Conservation (phyloP, 2,888 invertebrate genomes). For the Phyllotreta striolata region DNA sequence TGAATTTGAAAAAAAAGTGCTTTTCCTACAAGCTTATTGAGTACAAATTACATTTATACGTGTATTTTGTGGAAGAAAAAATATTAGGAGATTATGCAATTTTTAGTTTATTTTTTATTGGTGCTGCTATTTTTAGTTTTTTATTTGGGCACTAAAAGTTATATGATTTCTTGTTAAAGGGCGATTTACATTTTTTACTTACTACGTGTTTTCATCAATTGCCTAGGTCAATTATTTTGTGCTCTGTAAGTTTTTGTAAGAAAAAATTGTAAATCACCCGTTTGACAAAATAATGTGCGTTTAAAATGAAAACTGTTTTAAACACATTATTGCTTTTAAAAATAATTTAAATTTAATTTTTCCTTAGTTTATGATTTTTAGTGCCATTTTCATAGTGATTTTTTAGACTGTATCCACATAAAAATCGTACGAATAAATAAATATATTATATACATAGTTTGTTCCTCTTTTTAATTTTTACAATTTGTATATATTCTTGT, state of each 20-base stretch:
- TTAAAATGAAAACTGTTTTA: too few species aligned
- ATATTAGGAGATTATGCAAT: slow-evolving; percentile 32
- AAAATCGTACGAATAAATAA: slow-evolving; percentile 32
- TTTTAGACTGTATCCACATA: slow-evolving; percentile 40
- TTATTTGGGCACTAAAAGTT: slow-evolving; percentile 34
- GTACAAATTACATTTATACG: slow-evolving; percentile 43
- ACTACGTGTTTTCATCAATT: not conserved
- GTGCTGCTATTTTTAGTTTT: slow-evolving; percentile 42
- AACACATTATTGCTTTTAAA: not conserved
- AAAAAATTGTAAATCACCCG: not conserved
- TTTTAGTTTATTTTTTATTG: slow-evolving; percentile 41
- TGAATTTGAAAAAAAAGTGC: slow-evolving; percentile 34
- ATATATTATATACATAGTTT: slow-evolving; percentile 30
- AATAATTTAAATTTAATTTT: slow-evolving; percentile 6
- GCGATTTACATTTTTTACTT: too few species aligned
- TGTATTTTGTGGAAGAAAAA: slow-evolving; percentile 38
- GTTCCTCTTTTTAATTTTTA: slow-evolving; percentile 44
- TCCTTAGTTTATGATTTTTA: slow-evolving; percentile 32
- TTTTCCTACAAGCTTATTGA: slow-evolving; percentile 42
- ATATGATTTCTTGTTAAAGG: slow-evolving; percentile 20
- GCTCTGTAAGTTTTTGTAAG: not conserved
- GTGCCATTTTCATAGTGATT: slow-evolving; percentile 40
- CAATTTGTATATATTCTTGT: slow-evolving; percentile 43
- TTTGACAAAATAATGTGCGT: not conserved
- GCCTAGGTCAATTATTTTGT: not conserved